phyloP scores from a whole-genome alignment of 2,797 vertebrate genomes.

The Alexandromys oeconomus region DNA sequence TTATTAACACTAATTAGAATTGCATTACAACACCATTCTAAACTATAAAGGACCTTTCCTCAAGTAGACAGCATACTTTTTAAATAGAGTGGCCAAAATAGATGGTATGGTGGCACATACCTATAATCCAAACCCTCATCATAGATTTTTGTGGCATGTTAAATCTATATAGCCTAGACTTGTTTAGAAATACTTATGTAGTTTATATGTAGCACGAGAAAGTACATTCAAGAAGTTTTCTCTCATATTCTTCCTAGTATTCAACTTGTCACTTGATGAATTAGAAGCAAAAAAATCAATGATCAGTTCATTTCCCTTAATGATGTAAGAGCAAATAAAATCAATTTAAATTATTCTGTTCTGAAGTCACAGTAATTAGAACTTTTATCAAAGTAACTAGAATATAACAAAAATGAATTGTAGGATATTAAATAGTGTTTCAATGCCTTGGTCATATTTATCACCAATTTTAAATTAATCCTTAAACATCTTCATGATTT shows the following conservation, averaged over 20 bases:
- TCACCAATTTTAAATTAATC: constrained; percentile 1
- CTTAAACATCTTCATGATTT: not conserved
- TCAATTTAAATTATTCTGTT: not conserved
- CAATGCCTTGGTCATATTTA: not conserved
- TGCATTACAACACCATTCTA: not conserved
- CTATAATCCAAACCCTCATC: not conserved
- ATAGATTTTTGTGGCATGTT: not conserved
- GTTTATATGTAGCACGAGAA: not conserved
- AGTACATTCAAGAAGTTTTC: not conserved
- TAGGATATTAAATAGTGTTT: constrained; percentile 23
- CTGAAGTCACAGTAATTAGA: constrained; percentile 11
- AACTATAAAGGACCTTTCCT: not conserved
- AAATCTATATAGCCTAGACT: not conserved
- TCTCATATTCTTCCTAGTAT: not conserved
- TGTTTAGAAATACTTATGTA: not conserved
- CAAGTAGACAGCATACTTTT: not conserved
- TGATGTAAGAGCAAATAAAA: constrained; percentile 36
- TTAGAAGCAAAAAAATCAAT: constrained; percentile 48
- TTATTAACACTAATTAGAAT: too few relatives aligned
- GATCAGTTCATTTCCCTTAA: constrained; percentile 55
- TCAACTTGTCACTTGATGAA: constrained; percentile 14
- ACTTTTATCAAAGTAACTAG: constrained; percentile 56
- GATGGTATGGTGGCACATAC: not conserved
- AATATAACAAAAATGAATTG: constrained; percentile 19
- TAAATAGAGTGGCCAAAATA: constrained; percentile 4